These are phyloP conservation scores for Nymphalis urticae DNA, from an alignment of 2,888 invertebrate genomes.

Conservation along the genomic window DNA sequence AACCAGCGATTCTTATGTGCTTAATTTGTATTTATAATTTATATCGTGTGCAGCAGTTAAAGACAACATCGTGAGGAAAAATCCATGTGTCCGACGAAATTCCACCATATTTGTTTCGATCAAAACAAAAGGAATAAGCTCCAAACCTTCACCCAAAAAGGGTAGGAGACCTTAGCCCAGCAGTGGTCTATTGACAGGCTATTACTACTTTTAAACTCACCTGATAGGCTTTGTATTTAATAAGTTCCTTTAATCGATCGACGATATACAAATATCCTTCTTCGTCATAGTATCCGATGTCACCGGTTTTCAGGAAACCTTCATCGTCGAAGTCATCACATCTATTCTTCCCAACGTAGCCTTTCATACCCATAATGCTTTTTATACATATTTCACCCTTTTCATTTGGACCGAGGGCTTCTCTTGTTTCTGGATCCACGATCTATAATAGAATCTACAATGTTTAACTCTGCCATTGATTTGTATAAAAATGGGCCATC, in stretches of 20 bases:
- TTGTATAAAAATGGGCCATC: no score
- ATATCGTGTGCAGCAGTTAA: no score
- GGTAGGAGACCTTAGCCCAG: no score
- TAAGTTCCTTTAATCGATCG: slow-evolving; percentile 68
- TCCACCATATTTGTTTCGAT: no score
- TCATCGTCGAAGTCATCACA: slow-evolving; percentile 88
- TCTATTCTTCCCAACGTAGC: slow-evolving; percentile 82
- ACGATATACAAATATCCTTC: slow-evolving; percentile 61
- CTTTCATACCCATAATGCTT: slow-evolving; percentile 89
- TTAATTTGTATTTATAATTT: no score
- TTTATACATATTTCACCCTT: slow-evolving; percentile 91
- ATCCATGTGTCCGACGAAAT: no score
- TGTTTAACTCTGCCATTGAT: not conserved
- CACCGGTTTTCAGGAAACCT: slow-evolving; percentile 86
- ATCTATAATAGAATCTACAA: slow-evolving; percentile 51
- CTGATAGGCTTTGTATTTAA: slow-evolving; percentile 70
- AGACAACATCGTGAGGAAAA: no score
- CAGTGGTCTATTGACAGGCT: no score
- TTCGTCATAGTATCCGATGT: slow-evolving; percentile 68
- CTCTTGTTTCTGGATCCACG: slow-evolving; percentile 82
- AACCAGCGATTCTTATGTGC: no score
- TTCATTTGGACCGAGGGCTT: slow-evolving; percentile 83
- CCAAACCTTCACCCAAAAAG: no score
- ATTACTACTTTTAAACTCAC: slow-evolving; percentile 42
- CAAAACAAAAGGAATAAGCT: no score